These are phyloP conservation scores for Hemiscyllium ocellatum DNA, from an alignment of 2,113 vertebrate genomes.

Conservation along the genomic window DNA sequence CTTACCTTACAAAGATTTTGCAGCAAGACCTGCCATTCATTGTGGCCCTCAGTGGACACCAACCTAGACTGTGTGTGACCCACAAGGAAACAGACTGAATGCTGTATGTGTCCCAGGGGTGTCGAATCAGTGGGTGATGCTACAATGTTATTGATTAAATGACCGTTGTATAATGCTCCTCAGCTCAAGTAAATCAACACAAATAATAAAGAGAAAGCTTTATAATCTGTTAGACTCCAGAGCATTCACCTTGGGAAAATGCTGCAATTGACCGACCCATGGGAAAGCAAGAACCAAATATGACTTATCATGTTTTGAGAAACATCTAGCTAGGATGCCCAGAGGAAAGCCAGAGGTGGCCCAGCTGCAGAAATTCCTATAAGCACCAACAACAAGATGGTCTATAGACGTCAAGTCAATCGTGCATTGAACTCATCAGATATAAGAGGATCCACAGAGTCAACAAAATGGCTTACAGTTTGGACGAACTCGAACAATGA, in stretches of 20 bases:
- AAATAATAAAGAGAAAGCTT: not conserved
- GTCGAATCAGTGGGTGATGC: not conserved
- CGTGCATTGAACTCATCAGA: not conserved
- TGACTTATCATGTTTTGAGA: not conserved
- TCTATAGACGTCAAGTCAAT: not conserved
- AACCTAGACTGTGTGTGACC: not conserved
- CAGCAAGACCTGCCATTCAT: not conserved
- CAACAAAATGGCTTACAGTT: not conserved
- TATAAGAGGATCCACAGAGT: not conserved
- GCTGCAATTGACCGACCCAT: not conserved
- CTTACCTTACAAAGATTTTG: not conserved
- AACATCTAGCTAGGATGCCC: not conserved
- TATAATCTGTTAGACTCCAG: not conserved
- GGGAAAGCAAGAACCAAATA: not conserved
- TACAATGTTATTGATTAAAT: not conserved
- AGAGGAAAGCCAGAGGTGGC: not conserved
- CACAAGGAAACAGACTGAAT: not conserved
- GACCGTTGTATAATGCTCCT: not conserved
- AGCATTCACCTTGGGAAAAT: not conserved
- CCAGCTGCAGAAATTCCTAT: not conserved
- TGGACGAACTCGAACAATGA: not conserved
- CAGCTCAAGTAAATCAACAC: not conserved
- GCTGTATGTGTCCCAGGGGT: not conserved
- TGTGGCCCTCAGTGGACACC: not conserved
- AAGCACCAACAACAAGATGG: not conserved